Percentiles rank a stretch among this genome's conserved stretches.
Conservation (phyloP, 2,113 vertebrate genomes). For the Saimiri boliviensis region DNA sequence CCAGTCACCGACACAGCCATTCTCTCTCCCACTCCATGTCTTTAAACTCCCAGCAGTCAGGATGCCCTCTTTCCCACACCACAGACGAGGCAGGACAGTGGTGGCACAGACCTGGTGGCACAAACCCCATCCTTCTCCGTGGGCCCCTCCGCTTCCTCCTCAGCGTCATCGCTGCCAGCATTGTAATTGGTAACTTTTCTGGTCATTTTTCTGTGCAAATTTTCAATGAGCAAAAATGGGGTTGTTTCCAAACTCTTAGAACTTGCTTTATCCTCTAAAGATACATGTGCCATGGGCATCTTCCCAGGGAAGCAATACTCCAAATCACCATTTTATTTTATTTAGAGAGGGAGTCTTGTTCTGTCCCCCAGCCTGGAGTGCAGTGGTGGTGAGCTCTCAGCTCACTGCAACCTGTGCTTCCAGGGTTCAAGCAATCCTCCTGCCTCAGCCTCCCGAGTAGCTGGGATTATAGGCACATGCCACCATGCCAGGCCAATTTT, state of each 20-base stretch:
- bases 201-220: background rate
- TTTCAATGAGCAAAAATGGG: background rate
- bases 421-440: too few relatives aligned
- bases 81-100: background rate
- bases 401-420: too few relatives aligned
- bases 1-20: accelerated
- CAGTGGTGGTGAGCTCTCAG: too few relatives aligned
- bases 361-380: too few relatives aligned
- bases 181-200: background rate
- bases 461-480: too few relatives aligned
- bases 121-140: background rate
- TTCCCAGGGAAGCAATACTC: background rate
- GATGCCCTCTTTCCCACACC: too few relatives aligned
- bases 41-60: background rate
- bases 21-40: background rate
- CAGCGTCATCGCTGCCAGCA: accelerated
- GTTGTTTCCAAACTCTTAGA: background rate
- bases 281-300: accelerated
- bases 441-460: too few relatives aligned
- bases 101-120: background rate
- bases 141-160: background rate
- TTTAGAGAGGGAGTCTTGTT: too few relatives aligned
- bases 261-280: background rate
- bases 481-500: too few relatives aligned
- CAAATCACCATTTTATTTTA: too few relatives aligned